phyloP scores from a whole-genome alignment of 1,140 invertebrate species.

The Camponotus vicinus region DNA sequence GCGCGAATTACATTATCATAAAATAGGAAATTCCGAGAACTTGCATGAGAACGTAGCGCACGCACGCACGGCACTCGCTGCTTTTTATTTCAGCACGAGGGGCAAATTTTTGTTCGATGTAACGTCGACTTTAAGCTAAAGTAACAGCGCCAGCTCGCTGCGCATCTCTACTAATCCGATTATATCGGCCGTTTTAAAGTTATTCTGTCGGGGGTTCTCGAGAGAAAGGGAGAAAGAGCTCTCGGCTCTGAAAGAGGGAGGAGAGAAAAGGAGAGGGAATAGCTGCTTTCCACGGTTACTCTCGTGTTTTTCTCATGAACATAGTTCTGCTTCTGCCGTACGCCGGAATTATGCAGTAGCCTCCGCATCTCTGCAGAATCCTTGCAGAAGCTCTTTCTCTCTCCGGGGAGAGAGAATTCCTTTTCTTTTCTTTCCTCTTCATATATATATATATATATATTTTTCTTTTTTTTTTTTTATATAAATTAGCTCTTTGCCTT shows the following conservation, averaged over 20 bases:
- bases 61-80: neutral
- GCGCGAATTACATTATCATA: neutral
- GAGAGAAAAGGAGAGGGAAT: slow-evolving; percentile 33
- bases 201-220: slow-evolving; percentile 53
- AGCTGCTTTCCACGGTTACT: slow-evolving; percentile 64
- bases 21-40: neutral
- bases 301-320: slow-evolving; percentile 74
- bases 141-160: slow-evolving; percentile 52
- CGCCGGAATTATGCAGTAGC: slow-evolving; percentile 62
- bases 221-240: neutral
- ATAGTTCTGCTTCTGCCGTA: slow-evolving; percentile 63
- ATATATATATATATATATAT: no score
- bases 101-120: slow-evolving; percentile 50
- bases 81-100: slow-evolving; percentile 4
- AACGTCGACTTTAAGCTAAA: slow-evolving; percentile 66
- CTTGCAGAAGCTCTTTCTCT: slow-evolving; percentile 9
- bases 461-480: no score
- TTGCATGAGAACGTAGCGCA: slow-evolving; percentile 1
- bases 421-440: neutral
- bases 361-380: slow-evolving; percentile 45
- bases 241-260: neutral
- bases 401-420: no score
- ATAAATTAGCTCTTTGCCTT: neutral
- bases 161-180: slow-evolving; percentile 69
- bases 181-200: slow-evolving; percentile 71